Evolutionary conservation across 2,888 invertebrate genomes (phyloP).

Genomic region (Eristalinus aeneus): DNA sequence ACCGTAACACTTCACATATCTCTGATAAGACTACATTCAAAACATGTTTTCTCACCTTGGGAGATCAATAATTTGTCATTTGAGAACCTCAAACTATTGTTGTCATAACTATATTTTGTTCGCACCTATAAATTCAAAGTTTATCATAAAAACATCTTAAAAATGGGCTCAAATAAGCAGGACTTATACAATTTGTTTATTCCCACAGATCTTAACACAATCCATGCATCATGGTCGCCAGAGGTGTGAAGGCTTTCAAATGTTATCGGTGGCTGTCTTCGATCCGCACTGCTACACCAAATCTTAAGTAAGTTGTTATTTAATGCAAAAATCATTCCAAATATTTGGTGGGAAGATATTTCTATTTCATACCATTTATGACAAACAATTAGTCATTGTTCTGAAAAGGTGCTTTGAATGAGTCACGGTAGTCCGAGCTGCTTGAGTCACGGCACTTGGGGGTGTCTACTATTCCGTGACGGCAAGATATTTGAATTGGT

Average conservation of each 20-base stretch:
- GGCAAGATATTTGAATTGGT: not conserved
- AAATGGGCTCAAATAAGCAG: not conserved
- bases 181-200: not conserved
- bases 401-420: not conserved
- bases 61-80: not conserved
- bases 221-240: not conserved
- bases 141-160: not conserved
- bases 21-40: not conserved
- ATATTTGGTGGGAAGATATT: not conserved
- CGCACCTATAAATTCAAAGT: not conserved
- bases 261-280: not conserved
- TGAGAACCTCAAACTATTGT: not conserved
- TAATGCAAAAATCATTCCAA: not conserved
- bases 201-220: not conserved
- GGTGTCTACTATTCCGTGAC: slow-evolving; percentile 7
- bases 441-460: slow-evolving; percentile 4
- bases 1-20: not conserved
- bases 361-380: not conserved
- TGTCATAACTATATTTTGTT: not conserved
- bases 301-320: slow-evolving; percentile 11
- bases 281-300: not conserved
- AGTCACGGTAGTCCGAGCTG: not conserved
- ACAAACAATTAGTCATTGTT: slow-evolving; percentile 16
- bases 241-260: not conserved
- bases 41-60: not conserved